Evolutionary conservation across 1,140 invertebrate species (phyloP).

Genomic region (Ooceraea biroi): DNA sequence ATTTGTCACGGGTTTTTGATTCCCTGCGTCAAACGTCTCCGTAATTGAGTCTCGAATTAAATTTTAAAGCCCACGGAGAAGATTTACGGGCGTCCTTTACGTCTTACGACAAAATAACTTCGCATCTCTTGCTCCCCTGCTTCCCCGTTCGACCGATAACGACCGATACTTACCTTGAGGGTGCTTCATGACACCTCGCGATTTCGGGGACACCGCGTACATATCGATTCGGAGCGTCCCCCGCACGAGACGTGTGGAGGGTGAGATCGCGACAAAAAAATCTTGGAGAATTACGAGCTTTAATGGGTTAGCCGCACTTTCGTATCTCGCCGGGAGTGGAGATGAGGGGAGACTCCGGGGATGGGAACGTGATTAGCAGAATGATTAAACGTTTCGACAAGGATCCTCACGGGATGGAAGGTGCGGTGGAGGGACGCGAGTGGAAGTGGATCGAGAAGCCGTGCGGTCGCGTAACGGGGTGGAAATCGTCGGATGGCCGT

Average conservation of each 20-base stretch:
- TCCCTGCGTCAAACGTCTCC: conserved; percentile 15
- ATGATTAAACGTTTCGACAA: conserved; percentile 68
- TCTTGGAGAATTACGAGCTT: conserved; percentile 52
- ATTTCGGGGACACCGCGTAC: conserved; percentile 31
- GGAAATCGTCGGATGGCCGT: not conserved
- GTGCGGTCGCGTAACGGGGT: not conserved
- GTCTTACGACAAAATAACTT: not conserved
- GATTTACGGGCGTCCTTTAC: not conserved
- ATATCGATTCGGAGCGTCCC: conserved; percentile 24
- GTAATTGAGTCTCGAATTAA: conserved; percentile 15
- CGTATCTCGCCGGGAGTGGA: conserved; percentile 18
- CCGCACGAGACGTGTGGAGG: not conserved
- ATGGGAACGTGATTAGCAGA: conserved; percentile 58
- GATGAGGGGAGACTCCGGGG: conserved; percentile 1
- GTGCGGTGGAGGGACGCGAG: conserved; percentile 15
- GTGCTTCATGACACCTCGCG: not conserved
- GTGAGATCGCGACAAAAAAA: conserved; percentile 35
- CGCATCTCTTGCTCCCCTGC: not conserved
- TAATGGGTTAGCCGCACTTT: conserved; percentile 45
- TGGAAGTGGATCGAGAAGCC: conserved; percentile 2
- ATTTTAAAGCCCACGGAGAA: not conserved
- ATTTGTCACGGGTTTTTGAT: not conserved
- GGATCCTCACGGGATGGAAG: conserved; percentile 20
- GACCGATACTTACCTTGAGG: not conserved
- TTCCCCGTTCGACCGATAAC: no score